These are phyloP conservation scores for Archaeoteleia sp. DNA, from an alignment of 2,888 invertebrate genomes.

Conservation along the genomic window DNA sequence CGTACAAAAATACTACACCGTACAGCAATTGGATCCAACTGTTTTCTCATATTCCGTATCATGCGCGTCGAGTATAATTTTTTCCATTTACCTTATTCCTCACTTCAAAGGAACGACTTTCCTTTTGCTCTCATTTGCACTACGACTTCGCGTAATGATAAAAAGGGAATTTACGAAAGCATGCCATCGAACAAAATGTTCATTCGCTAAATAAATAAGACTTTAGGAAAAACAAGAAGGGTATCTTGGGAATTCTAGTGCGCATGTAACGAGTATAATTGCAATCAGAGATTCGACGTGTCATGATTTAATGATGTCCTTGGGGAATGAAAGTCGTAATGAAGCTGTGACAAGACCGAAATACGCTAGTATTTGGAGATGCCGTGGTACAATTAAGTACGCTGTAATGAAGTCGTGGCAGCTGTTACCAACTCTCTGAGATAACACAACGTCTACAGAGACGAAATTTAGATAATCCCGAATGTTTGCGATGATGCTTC, in stretches of 20 bases:
- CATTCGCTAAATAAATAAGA: too few relatives aligned
- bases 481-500: conserved; percentile 9
- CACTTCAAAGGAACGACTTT: too few relatives aligned
- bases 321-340: conserved; percentile 27
- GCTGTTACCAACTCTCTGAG: conserved; percentile 11
- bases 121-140: too few relatives aligned
- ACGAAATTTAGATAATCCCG: conserved; percentile 16
- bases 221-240: not conserved
- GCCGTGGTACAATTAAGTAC: conserved; percentile 24
- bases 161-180: too few relatives aligned
- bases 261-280: conserved; percentile 29
- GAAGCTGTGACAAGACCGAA: conserved; percentile 19
- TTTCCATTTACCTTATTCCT: too few relatives aligned
- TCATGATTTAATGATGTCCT: conserved; percentile 43
- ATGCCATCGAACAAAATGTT: too few relatives aligned
- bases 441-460: conserved; percentile 11
- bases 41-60: too few relatives aligned
- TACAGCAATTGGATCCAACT: too few relatives aligned
- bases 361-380: conserved; percentile 14
- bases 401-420: conserved; percentile 26
- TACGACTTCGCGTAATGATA: too few relatives aligned
- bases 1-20: too few relatives aligned
- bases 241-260: not conserved
- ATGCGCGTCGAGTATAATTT: too few relatives aligned
- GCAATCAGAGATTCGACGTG: conserved; percentile 44